Conservation (phyloP, 2,888 invertebrate species). For the Phalera bucephala region DNA sequence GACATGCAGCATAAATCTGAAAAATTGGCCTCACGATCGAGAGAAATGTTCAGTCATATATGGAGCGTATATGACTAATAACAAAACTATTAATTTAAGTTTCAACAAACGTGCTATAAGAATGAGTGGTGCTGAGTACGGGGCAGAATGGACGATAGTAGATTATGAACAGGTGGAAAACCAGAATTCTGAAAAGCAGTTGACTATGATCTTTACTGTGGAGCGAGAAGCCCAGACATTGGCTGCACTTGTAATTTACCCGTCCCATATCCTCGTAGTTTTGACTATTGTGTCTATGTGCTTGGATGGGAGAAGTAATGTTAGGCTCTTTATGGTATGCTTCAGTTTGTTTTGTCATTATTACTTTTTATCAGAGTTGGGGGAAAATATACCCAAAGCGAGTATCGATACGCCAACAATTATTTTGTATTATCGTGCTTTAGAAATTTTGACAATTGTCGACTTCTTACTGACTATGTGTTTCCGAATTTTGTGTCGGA, state of each 20-base stretch:
- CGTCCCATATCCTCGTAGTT: constrained; percentile 34
- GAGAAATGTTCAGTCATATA: constrained; percentile 39
- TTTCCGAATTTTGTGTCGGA: constrained; percentile 31
- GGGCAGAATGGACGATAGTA: constrained; percentile 47
- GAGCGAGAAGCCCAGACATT: constrained; percentile 44
- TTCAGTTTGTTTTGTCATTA: constrained; percentile 46
- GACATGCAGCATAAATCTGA: constrained; percentile 33
- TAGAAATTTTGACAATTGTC: constrained; percentile 35
- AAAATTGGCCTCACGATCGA: constrained; percentile 46
- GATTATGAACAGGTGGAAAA: constrained; percentile 29
- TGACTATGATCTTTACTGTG: constrained; percentile 41
- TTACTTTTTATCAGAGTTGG: constrained; percentile 30
- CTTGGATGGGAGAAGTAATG: constrained; percentile 32
- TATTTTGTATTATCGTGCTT: constrained; percentile 41
- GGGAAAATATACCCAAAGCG: constrained; percentile 33
- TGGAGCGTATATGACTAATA: constrained; percentile 7
- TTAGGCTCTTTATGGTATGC: constrained; percentile 33
- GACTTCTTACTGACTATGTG: constrained; percentile 31
- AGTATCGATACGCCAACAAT: constrained; percentile 38
- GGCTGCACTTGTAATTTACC: constrained; percentile 39
- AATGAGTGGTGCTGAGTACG: constrained; percentile 34
- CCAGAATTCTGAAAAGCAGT: constrained; percentile 17
- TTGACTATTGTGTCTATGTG: constrained; percentile 36
- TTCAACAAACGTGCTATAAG: constrained; percentile 19
- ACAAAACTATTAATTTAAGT: constrained; percentile 17